phyloP scores from a whole-genome alignment of 2,113 vertebrate genomes.

The Myotis yumanensis region DNA sequence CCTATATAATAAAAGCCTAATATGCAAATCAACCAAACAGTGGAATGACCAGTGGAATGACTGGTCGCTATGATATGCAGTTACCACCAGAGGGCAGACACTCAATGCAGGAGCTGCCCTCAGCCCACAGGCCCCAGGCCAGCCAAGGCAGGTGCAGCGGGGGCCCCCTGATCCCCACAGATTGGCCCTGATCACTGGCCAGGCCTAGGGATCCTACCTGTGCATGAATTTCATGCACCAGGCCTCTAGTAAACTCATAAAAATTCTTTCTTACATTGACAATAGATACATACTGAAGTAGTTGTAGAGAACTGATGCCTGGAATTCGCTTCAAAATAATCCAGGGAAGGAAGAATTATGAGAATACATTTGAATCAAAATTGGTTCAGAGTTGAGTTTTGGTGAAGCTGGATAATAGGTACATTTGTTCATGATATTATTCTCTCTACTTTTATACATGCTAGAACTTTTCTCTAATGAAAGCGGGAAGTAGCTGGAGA shows the following conservation, averaged over 20 bases:
- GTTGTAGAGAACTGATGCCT: constrained; percentile 28
- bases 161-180: too few species aligned
- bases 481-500: neutral
- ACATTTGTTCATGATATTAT: neutral
- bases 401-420: neutral
- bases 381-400: neutral
- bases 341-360: neutral
- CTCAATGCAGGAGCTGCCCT: too few species aligned
- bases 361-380: neutral
- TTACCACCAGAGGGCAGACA: too few species aligned
- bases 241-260: neutral
- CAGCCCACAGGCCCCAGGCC: too few species aligned
- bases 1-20: too few species aligned
- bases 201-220: too few species aligned
- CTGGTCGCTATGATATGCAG: too few species aligned
- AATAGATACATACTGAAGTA: constrained; percentile 2
- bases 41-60: too few species aligned
- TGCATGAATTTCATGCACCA: too few species aligned
- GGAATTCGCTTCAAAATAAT: constrained; percentile 50
- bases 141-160: too few species aligned
- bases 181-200: too few species aligned
- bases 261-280: neutral
- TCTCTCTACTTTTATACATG: neutral
- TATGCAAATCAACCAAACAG: too few species aligned
- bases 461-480: neutral